phyloP scores from a whole-genome alignment of 2,113 vertebrate species.

The Agelaius tricolor region DNA sequence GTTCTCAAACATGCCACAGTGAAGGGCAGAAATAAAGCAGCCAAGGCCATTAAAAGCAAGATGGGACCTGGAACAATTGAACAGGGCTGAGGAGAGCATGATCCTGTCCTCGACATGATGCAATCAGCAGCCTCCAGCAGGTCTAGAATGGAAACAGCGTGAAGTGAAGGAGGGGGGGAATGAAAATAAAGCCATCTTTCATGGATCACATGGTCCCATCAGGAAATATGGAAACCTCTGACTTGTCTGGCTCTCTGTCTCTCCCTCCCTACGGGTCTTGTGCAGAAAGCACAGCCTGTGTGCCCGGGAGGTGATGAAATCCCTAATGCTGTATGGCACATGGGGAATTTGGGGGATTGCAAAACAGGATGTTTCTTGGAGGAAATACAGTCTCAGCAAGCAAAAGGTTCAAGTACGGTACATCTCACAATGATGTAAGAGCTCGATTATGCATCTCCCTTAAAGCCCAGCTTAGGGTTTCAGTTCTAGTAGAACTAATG shows the following conservation, averaged over 20 bases:
- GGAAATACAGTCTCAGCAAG: conserved; percentile 60
- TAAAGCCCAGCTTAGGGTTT: conserved; percentile 59
- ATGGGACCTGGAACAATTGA: not conserved
- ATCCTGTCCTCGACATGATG: not conserved
- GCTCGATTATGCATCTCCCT: conserved; percentile 61
- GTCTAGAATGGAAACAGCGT: conserved; percentile 14
- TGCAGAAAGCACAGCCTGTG: conserved; percentile 30
- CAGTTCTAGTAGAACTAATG: conserved; percentile 67
- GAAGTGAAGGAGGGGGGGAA: not conserved
- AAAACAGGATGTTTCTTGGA: conserved; percentile 68
- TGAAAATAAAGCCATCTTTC: conserved; percentile 59
- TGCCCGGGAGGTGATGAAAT: conserved; percentile 41
- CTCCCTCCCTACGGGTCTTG: conserved; percentile 25
- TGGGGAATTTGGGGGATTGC: conserved; percentile 54
- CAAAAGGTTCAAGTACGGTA: conserved; percentile 66
- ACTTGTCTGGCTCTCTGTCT: conserved; percentile 22
- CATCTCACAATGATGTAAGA: conserved; percentile 67
- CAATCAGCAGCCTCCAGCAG: conserved; percentile 10
- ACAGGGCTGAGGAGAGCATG: not conserved
- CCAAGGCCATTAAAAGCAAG: not conserved
- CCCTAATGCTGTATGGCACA: conserved; percentile 42
- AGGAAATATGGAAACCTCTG: conserved; percentile 57
- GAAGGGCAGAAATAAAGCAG: not conserved
- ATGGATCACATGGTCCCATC: conserved; percentile 48
- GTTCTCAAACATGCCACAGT: not conserved